Evolutionary conservation across 1,140 invertebrate species (phyloP), one percentile per base, ranked within the genome.

Genomic region (Drosophila nikananu): DNA sequence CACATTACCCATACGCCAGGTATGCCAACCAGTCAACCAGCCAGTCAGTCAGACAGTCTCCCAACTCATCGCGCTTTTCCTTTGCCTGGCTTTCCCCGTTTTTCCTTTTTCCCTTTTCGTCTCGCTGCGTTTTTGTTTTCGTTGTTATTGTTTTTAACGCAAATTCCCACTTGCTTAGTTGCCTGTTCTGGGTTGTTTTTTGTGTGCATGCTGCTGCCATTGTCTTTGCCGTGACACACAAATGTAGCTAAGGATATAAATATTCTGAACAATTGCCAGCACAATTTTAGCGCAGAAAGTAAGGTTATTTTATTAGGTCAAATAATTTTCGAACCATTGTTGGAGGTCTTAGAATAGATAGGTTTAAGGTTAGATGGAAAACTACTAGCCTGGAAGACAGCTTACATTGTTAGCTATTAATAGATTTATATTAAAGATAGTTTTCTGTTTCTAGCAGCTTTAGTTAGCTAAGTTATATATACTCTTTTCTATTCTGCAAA

Each of bases 161-260:
- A 81, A 89, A 90, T 90, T 89, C 86, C 86, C 86, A 89, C 86
- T 89, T 86, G 86, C 78, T 89, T 82, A 90, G 86, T 80, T 90
- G 81, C 66, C 81, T 70, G 60, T 58, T 25, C 59, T 77, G 59
- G 61, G 44, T 64, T 77, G 44, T 25, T 77, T 81, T 77, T 86
- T 75, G 70, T 86, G 67, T 64, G 63, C 64, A 70, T 54, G 42
- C 65, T 68, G 52, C 66, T 83, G 81, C 73, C 77, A 70, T 63
- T 83, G 77, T 66, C 78, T 89, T 81, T 89, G 66, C 74, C 48
- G 49, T 63, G 41, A 46, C 67, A 77, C 66, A 72, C 51, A 60
- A 71, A 81, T 46, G 66, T 60, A 72, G 12, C 57, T 30, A 13
- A 30, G 21, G 48, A n/a, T 13, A 7, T 19, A 54, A n/a, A 35